These are phyloP conservation scores for Acanthopleura granulata DNA, from an alignment of 2,888 invertebrate species.

Conservation along the genomic window DNA sequence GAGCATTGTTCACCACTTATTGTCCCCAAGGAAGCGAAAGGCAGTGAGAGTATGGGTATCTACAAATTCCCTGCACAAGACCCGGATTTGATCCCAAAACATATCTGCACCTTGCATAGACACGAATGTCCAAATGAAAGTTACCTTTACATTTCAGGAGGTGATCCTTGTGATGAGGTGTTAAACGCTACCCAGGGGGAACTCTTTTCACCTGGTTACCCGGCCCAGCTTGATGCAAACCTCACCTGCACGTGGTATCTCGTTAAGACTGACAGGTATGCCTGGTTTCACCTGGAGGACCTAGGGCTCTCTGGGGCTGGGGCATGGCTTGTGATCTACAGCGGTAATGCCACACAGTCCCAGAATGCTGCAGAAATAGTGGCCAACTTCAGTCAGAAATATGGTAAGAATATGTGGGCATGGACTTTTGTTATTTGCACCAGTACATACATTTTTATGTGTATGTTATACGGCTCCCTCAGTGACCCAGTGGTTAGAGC, in stretches of 20 bases:
- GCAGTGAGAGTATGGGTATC: no score
- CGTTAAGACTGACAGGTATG: background rate
- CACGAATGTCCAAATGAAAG: no score
- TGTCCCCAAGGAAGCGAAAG: no score
- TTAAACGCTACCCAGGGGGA: background rate
- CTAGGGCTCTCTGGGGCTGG: background rate
- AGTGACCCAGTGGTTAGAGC: no score
- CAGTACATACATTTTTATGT: no score
- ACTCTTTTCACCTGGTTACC: background rate
- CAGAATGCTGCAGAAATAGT: background rate
- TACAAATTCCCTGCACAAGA: no score
- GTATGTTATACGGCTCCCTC: no score
- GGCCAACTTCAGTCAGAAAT: background rate
- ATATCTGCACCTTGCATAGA: no score
- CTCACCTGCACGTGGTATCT: background rate
- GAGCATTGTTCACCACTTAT: no score
- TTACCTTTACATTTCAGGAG: background rate
- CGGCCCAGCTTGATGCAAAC: background rate
- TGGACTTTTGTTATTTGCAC: no score
- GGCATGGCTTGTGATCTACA: background rate
- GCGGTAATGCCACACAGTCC: background rate
- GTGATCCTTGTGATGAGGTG: background rate
- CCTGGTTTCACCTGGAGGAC: background rate
- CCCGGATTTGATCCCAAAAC: no score
- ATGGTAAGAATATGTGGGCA: background rate